Base-by-base conservation (phyloP, 2,113 vertebrate species). In the Oostethus manadensis region DNA sequence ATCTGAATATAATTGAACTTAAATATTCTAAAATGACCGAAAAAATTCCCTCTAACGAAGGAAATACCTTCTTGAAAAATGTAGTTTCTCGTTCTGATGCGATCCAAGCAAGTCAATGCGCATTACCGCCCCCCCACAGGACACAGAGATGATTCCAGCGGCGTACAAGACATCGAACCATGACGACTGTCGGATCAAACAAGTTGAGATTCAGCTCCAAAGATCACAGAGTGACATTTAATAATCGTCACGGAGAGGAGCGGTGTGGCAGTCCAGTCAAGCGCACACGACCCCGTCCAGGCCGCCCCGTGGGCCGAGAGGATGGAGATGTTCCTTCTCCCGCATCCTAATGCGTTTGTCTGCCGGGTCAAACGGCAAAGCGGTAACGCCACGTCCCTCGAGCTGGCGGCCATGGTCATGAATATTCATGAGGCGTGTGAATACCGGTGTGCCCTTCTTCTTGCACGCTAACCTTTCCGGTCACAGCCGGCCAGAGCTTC, bases 151-250 rank as follows among this genome's bases (percentile, higher is more conserved):
- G 18, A 20, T 10, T 10, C 18, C 46, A 10, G n/a, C 20, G 45
- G 23, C 23, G 23, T 33, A 7, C 29, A 33, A 33, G 29, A 5
- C 5, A 7, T 17, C 6, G n/a, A n/a, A 18, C 17, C n/a, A 17
- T n/a, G 16, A 46, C 49, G 22, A 22, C 9, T 15, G 22, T 51
- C 50, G 29, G 50, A 23, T 29, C 29, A 23, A 51, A 29, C 8
- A 26, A 51, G 50, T 10, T 33, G 50, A 6, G 15, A 21, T 33
- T 8, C 13, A 10, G 50, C 15, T 17, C 50, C 3, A 29, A 29
- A 51, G 50, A 33, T 51, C 23, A 51, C 23, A 18, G n/a, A n/a
- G 15, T 23, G 50, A 51, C 50, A 51, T 51, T 51, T 51, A 51
- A 51, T 51, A 50, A 50, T 15, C 29, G 23, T 26, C 23, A 26